Percentiles rank a stretch among this genome's conserved stretches.
Conservation (phyloP, 2,113 vertebrate genomes). For the Dissostichus mawsoni region DNA sequence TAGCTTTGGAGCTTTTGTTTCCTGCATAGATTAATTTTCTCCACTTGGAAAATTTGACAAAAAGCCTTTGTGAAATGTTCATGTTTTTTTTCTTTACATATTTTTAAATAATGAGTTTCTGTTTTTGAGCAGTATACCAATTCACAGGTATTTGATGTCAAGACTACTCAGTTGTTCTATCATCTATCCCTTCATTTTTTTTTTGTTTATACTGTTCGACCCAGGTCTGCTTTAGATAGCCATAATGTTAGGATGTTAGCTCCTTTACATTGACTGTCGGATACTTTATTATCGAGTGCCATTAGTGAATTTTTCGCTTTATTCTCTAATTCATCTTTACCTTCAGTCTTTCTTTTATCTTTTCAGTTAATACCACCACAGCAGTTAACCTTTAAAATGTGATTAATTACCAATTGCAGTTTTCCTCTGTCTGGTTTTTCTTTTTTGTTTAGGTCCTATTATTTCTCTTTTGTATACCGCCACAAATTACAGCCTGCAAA, state of each 20-base stretch:
- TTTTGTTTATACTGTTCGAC: neutral
- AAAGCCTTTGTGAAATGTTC: conserved; percentile 28
- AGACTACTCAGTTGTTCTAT: neutral
- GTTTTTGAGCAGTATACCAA: neutral
- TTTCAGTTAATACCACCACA: conserved; percentile 6
- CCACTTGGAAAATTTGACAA: conserved; percentile 2
- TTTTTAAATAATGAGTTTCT: neutral
- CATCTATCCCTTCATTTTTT: too few relatives aligned
- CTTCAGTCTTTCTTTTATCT: neutral
- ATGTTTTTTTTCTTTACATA: neutral
- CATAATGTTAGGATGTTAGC: neutral
- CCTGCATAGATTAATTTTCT: neutral
- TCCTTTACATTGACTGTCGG: conserved; percentile 21
- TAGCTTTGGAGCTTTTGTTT: conserved; percentile 7
- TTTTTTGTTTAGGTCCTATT: neutral
- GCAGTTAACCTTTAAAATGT: neutral
- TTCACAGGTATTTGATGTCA: neutral
- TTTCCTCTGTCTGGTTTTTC: conserved; percentile 1
- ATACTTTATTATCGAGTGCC: conserved; percentile 12
- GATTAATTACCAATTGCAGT: neutral
- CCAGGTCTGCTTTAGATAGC: neutral
- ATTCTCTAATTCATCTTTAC: neutral
- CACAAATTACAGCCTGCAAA: conserved; percentile 4
- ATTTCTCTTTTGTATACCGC: neutral
- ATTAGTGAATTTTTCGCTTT: neutral